These are phyloP conservation scores for Spisula subtruncata DNA, from an alignment of 2,888 invertebrate species.

Conservation along the genomic window DNA sequence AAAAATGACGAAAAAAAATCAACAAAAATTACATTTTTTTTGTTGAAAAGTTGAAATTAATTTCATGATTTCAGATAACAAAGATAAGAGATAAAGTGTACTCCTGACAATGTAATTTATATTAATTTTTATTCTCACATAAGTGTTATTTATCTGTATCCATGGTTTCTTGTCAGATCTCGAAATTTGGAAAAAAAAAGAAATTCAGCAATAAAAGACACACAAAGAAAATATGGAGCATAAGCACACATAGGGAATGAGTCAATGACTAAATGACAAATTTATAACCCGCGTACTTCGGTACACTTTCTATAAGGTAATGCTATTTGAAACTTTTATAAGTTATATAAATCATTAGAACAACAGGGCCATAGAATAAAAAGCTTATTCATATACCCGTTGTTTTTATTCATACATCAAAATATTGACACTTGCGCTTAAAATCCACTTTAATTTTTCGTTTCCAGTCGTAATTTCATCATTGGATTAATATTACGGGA, in stretches of 20 bases:
- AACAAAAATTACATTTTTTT: not conserved
- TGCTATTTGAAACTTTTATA: not conserved
- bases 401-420: conserved; percentile 39
- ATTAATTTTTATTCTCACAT: conserved; percentile 14
- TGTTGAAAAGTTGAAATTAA: not conserved
- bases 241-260: not conserved
- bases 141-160: not conserved
- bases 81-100: not conserved
- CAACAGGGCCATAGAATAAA: conserved; percentile 22
- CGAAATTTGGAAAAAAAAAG: not conserved
- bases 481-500: conserved; percentile 25
- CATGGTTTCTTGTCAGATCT: not conserved
- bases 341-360: conserved; percentile 24
- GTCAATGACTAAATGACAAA: conserved; percentile 24
- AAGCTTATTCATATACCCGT: conserved; percentile 26
- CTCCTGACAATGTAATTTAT: not conserved
- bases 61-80: not conserved
- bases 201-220: not conserved
- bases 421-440: conserved; percentile 29
- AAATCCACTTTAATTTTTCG: conserved; percentile 31
- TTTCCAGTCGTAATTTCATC: conserved; percentile 13
- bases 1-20: no score
- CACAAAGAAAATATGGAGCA: not conserved
- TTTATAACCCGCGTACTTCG: not conserved
- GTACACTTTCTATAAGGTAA: conserved; percentile 9